Base-by-base conservation (phyloP, 2,113 vertebrate species). In the Atlantisia rogersi region DNA sequence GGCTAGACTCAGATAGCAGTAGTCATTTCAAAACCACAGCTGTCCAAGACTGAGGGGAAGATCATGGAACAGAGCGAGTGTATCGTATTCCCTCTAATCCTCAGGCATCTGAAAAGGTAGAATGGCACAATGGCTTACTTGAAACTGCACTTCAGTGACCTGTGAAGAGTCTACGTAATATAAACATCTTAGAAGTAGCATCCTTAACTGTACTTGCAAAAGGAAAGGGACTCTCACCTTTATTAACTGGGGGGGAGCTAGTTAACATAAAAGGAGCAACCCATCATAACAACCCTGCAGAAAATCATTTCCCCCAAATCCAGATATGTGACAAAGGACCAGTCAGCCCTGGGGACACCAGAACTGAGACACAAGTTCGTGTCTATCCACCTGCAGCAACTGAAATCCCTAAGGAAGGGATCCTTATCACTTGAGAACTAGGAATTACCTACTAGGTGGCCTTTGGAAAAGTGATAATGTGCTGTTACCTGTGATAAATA, bases 11-110 rank as follows among this genome's bases (percentile, higher is more conserved):
- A 46, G 48, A 55, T 14, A 71, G 44, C 42, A 77, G 40, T 2
- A 77, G 70, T 35, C 10, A 58, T 77, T 74, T 86, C 31, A 77
- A 77, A 91, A 83, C 14, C 65, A 78, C 31, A 91, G 55, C 35
- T 73, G 55, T 67, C 11, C 1, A 94, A 81, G 60, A 91, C 83
- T 44, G 40, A 86, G 26, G 19, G 32, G 26, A 80, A 86, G 50
- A 58, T 0, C 22, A 20, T 44, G 14, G n/a, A 83, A n/a, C 31
- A 86, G 9, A 83, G 12, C 0, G 0, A 9, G 10, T 53, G 3
- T 60, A 70, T 65, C 35, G 9, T 40, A 69, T 63, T 65, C 59
- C 40, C 40, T 86, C 53, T 77, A 90, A 86, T n/a, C 29, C 40
- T 32, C 29, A 53, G 28, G 40, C 55, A 58, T 39, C 29, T 62